Conservation (phyloP, 2,888 invertebrate species). For the Napeogenes inachia region DNA sequence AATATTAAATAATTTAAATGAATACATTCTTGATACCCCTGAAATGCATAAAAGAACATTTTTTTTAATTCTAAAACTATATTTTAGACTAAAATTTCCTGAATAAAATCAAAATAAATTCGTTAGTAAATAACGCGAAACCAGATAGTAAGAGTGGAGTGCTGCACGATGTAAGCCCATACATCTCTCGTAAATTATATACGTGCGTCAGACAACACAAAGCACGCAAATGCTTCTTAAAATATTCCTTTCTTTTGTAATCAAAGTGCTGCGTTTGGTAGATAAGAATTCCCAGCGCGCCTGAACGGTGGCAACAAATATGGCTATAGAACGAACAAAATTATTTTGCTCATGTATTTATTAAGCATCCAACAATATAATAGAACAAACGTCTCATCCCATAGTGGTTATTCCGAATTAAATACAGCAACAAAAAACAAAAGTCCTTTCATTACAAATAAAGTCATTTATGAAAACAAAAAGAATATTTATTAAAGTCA, state of each 20-base stretch:
- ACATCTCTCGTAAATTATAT: slow-evolving; percentile 50
- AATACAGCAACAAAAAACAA: slow-evolving; percentile 13
- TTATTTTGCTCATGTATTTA: slow-evolving; percentile 70
- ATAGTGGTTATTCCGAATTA: slow-evolving; percentile 1
- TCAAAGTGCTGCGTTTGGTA: slow-evolving; percentile 72
- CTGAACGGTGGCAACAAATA: slow-evolving; percentile 51
- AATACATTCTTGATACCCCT: no score
- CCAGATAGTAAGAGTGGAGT: slow-evolving; percentile 19
- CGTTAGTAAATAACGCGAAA: slow-evolving; percentile 8
- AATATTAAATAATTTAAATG: no score
- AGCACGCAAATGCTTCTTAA: slow-evolving; percentile 64
- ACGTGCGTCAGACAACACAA: slow-evolving; percentile 64
- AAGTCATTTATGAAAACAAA: slow-evolving; percentile 10
- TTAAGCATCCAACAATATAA: slow-evolving; percentile 45
- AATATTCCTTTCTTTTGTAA: slow-evolving; percentile 73
- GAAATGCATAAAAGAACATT: no score
- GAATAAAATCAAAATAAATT: not conserved
- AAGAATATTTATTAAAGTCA: slow-evolving; percentile 2
- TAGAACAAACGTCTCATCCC: not conserved
- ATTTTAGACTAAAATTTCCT: no score
- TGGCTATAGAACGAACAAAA: slow-evolving; percentile 55
- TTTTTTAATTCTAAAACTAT: no score
- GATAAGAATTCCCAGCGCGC: slow-evolving; percentile 72
- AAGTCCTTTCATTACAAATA: slow-evolving; percentile 4
- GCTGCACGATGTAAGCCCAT: slow-evolving; percentile 10